Evolutionary conservation across 2,888 invertebrate species (phyloP).

Genomic region (Isoperla grammatica): DNA sequence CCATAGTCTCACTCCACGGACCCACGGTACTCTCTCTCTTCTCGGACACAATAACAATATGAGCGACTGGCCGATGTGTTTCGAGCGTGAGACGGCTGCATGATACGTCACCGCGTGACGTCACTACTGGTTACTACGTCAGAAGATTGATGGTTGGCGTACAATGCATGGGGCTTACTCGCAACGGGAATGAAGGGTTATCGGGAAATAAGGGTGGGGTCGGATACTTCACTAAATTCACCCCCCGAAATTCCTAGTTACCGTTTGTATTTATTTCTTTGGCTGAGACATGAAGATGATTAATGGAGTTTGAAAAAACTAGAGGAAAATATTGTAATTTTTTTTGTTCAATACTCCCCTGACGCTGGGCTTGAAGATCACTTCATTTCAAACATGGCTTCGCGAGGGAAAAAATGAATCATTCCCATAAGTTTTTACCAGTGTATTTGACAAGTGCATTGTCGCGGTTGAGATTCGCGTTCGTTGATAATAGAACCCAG

Average conservation of each 20-base stretch:
- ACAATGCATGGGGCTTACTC: not conserved
- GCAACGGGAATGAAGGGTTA: constrained; percentile 13
- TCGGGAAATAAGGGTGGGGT: constrained; percentile 12
- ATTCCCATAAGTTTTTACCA: too few relatives aligned
- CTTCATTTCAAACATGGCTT: constrained; percentile 14
- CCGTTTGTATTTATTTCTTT: constrained; percentile 14
- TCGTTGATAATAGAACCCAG: too few relatives aligned
- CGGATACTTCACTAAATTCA: not conserved
- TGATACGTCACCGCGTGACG: constrained; percentile 13
- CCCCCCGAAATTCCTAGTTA: constrained; percentile 15
- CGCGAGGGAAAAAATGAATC: too few relatives aligned
- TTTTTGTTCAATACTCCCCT: constrained; percentile 21
- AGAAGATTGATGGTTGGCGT: constrained; percentile 6
- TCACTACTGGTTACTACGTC: constrained; percentile 3
- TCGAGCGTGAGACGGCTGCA: too few relatives aligned
- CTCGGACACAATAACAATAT: too few relatives aligned
- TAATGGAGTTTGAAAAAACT: constrained; percentile 13
- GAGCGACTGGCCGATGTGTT: too few relatives aligned
- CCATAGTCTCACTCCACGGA: too few relatives aligned
- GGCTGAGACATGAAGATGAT: constrained; percentile 10
- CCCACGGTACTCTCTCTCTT: too few relatives aligned
- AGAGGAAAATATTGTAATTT: constrained; percentile 1
- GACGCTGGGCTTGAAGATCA: constrained; percentile 20
- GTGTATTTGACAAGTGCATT: too few relatives aligned
- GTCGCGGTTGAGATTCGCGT: too few relatives aligned